Conservation (phyloP, 2,113 vertebrate genomes). For the Notarius lentiginosus region DNA sequence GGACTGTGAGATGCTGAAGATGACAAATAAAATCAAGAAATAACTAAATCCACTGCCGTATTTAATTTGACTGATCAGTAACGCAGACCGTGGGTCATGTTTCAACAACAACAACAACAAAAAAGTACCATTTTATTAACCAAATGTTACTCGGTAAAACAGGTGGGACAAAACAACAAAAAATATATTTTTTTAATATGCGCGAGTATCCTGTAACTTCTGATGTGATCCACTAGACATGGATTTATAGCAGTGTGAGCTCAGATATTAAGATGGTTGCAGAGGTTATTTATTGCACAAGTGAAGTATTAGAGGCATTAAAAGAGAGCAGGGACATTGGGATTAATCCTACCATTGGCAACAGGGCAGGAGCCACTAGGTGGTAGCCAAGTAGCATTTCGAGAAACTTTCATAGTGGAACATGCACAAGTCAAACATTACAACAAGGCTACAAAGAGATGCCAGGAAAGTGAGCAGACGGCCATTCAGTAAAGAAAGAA, state of each 20-base stretch:
- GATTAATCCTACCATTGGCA: not conserved
- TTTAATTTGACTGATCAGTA: not conserved
- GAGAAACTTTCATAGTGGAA: constrained; percentile 50
- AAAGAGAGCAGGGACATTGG: not conserved
- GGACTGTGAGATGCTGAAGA: not conserved
- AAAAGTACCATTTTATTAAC: not conserved
- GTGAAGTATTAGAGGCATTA: constrained; percentile 18
- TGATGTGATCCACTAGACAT: constrained; percentile 4
- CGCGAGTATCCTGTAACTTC: not conserved
- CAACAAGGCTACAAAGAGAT: constrained; percentile 26
- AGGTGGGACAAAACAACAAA: constrained; percentile 35
- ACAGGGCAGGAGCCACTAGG: constrained; percentile 29
- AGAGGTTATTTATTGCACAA: constrained; percentile 15
- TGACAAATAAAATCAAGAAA: not conserved
- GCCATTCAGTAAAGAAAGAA: not conserved
- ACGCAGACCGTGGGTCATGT: not conserved
- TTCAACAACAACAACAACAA: not conserved
- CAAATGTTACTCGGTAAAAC: not conserved
- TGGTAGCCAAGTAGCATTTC: constrained; percentile 32
- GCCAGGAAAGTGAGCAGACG: not conserved
- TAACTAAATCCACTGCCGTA: not conserved
- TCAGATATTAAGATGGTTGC: constrained; percentile 36
- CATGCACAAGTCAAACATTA: constrained; percentile 62
- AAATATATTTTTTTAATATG: constrained; percentile 16
- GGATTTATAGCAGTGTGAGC: not conserved